Evolutionary conservation across 53 echinoderm and acorn worm species (phyloP), one percentile per base, ranked within the genome.

Genomic region (Patiria pectinifera): DNA sequence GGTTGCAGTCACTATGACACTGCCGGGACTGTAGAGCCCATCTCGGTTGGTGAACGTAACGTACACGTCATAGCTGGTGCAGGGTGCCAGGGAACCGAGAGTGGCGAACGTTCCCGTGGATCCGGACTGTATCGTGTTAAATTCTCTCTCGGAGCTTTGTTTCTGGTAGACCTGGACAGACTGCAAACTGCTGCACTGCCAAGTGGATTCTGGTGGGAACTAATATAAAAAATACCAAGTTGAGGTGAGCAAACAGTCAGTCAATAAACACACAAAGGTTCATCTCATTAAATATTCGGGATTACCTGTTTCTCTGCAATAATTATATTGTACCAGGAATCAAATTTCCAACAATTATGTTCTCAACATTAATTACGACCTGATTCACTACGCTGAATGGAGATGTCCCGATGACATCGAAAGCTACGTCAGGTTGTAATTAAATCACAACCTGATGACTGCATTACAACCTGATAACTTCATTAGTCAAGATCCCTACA

Each of bases 171-270:
- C 22, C 13, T 90, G 48, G 45, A 90, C 22, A 21, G 15, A 59
- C 62, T 66, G 45, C 45, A 90, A 61, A n/a, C n/a, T 63, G 19
- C 69, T 63, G 48, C 90, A 90, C 69, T 90, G 80, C 81, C 90
- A 81, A 1, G 90, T 81, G 18, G 81, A 90, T 25, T 47, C 46
- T 21, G 45, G 11, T 3, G 90, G 90, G 13, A 90, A 23, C 90
- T 90, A 79, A 74, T 2, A 47, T 5, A 72, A n/a, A 6, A 62
- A 26, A 0, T 15, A 16, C n/a, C 66, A 66, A 3, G 15, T 16
- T 4, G 15, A 66, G 19, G 3, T 53, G 66, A 66, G 0, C 15
- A 66, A 66, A 53, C 19, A 16, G 66, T 0, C 10, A 3, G 66
- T n/a, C n/a, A n/a, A n/a, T 35, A 35, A 35, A 35, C 35, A 35